Conservation (phyloP, 1,140 invertebrate genomes). For the Vollenhovia emeryi region DNA sequence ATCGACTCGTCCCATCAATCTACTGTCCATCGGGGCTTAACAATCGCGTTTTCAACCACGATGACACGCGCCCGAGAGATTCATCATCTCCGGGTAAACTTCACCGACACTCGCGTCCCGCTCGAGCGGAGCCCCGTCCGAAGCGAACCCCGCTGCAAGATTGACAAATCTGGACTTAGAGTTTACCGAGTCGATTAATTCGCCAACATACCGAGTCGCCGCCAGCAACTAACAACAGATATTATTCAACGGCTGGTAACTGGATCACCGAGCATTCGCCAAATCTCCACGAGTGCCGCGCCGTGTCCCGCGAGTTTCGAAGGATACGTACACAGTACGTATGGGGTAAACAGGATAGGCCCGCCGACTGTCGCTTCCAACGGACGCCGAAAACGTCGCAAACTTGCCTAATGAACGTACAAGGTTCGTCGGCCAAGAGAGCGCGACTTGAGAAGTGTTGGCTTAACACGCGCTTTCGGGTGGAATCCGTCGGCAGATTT, state of each 20-base stretch:
- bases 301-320: conserved; percentile 8
- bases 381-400: conserved; percentile 46
- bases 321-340: not conserved
- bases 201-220: conserved; percentile 9
- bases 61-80: conserved; percentile 3
- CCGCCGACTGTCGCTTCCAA: conserved; percentile 7
- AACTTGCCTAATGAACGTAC: conserved; percentile 70
- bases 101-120: conserved; percentile 18
- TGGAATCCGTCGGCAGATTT: conserved; percentile 58
- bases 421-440: conserved; percentile 57
- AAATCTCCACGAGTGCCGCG: not conserved
- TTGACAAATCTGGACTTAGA: conserved; percentile 50
- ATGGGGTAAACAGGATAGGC: conserved; percentile 8
- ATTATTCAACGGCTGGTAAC: conserved; percentile 50
- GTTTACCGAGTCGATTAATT: conserved; percentile 51
- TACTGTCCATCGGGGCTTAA: not conserved
- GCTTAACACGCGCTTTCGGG: conserved; percentile 42
- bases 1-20: conserved; percentile 28
- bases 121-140: not conserved
- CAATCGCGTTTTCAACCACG: not conserved
- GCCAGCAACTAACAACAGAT: conserved; percentile 54
- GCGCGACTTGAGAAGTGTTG: conserved; percentile 48
- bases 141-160: too few relatives aligned
- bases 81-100: conserved; percentile 41
- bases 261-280: conserved; percentile 36